Percentiles rank a stretch among this genome's conserved stretches.
These are phyloP conservation scores for Sebastes taczanowskii DNA, from an alignment of 2,797 vertebrate genomes.

Conservation along the genomic window DNA sequence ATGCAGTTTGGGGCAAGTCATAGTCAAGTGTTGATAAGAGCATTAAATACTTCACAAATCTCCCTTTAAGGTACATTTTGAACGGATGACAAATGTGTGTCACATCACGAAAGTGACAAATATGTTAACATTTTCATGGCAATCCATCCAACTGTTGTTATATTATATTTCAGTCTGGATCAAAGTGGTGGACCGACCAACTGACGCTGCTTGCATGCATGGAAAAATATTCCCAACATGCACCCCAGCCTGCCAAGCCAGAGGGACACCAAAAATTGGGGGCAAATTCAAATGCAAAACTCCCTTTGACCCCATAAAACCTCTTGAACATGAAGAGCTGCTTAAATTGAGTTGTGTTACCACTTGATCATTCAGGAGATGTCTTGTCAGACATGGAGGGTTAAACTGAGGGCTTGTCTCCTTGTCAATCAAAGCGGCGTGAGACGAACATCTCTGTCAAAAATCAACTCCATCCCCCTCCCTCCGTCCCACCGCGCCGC, in stretches of 20 bases:
- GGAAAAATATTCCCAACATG: slow-evolving; percentile 14
- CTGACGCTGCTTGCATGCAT: background rate
- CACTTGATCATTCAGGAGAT: slow-evolving; percentile 71
- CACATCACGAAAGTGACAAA: too few relatives aligned
- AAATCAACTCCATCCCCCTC: slow-evolving; percentile 19
- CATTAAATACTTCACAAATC: too few relatives aligned
- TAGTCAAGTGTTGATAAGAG: too few relatives aligned
- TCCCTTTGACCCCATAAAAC: slow-evolving; percentile 46
- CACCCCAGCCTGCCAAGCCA: background rate
- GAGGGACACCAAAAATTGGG: background rate
- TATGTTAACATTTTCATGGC: too few relatives aligned
- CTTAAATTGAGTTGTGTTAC: slow-evolving; percentile 54
- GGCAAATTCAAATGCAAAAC: slow-evolving; percentile 43
- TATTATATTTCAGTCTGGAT: background rate
- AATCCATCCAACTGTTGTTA: too few relatives aligned
- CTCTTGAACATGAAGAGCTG: slow-evolving; percentile 31
- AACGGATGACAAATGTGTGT: too few relatives aligned
- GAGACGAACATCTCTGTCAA: slow-evolving; percentile 68
- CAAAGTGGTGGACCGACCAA: background rate
- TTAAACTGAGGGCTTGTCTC: slow-evolving; percentile 64
- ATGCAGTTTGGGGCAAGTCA: too few relatives aligned
- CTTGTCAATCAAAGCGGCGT: slow-evolving; percentile 68
- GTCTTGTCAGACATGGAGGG: slow-evolving; percentile 51
- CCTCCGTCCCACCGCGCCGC: background rate
- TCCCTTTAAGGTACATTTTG: too few relatives aligned